Evolutionary conservation across 2,797 vertebrate genomes (phyloP), one percentile per base, ranked within the genome.

Genomic region (Pseudocheirus occidentalis): DNA sequence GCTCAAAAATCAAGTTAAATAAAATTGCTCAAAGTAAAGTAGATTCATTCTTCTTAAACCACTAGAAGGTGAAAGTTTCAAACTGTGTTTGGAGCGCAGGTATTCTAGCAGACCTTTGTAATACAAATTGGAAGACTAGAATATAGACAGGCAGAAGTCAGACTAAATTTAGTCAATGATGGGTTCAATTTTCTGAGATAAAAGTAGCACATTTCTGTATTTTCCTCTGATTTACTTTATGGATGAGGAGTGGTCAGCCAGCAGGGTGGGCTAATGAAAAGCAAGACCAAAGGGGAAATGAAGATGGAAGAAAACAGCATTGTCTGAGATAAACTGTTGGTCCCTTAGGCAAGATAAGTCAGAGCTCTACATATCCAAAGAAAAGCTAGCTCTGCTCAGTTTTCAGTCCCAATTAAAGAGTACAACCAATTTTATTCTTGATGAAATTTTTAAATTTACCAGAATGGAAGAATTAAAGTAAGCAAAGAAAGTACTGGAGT

Each of bases 221-320:
- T 94, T 93, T 95, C 27, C 55, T 58, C 92, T 91, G 0, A 0
- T 94, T 97, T 95, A 27, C 92, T 94, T 96, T 96, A 93, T 95
- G 94, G 96, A 97, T 92, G 93, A 96, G 34, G 94, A 89, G n/a
- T 94, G 53, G 90, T 95, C 92, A 95, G 94, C 90, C 54, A 66
- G 89, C 92, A 55, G 97, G 97, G 96, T 97, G 97, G 97, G 97
- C 95, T 98, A 93, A 93, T 96, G 94, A 97, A 98, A 97, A 96
- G 12, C 93, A 97, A 98, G 90, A 58, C 55, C 13, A 90, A 90
- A 73, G 56, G 55, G 93, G 94, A 95, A 98, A 96, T 55, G 96
- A 96, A 96, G 52, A 27, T 24, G 1, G 93, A 56, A 59, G 56
- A 90, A 90, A 97, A 97, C 87, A 73, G 46, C 94, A 97, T 95